Evolutionary conservation across 1,140 invertebrate genomes (phyloP), one percentile per base, ranked within the genome.

Genomic region (Megalonaias nervosa): DNA sequence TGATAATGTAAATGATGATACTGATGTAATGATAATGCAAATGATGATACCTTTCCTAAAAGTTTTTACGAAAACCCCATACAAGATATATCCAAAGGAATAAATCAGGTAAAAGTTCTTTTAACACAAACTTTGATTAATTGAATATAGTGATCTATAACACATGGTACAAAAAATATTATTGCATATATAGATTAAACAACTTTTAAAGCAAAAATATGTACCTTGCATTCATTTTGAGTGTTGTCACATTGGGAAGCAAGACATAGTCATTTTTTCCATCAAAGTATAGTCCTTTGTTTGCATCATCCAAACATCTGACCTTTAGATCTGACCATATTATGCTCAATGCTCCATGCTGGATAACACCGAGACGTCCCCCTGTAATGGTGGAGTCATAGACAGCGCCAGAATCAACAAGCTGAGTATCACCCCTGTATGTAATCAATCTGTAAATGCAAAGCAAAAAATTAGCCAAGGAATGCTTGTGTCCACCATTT

Each of bases 211-310:
- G 11, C 0, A 48, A 48, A 48, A 48, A 48, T 48, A 48, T 59
- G 14, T 62, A 71, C 75, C 75, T 77, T 62, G 71, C 21, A 23
- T 71, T 65, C 26, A 77, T 21, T 60, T 65, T 64, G 23, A 77
- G 61, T 48, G 68, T 55, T 14, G 62, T 21, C 15, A 60, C 64
- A 67, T 71, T 70, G 38, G 67, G 58, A 12, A 84, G 31, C 31
- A 26, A 14, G 16, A 84, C 83, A 61, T 82, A 81, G 67, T 82
- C 81, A 72, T 81, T 79, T 9, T 26, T 48, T 16, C 81, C 81
- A 65, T 84, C 79, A 15, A 84, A 76, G 23, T 70, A 67, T 17
- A 84, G 71, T 6, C 75, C 83, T 26, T 81, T 71, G 55, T 84
- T 84, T 16, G 67, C 64, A 61, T 76, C 67, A 3, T 81, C 78